Evolutionary conservation across 2,113 vertebrate genomes (phyloP), one percentile per base, ranked within the genome.

Genomic region (Ceyx melanurus): DNA sequence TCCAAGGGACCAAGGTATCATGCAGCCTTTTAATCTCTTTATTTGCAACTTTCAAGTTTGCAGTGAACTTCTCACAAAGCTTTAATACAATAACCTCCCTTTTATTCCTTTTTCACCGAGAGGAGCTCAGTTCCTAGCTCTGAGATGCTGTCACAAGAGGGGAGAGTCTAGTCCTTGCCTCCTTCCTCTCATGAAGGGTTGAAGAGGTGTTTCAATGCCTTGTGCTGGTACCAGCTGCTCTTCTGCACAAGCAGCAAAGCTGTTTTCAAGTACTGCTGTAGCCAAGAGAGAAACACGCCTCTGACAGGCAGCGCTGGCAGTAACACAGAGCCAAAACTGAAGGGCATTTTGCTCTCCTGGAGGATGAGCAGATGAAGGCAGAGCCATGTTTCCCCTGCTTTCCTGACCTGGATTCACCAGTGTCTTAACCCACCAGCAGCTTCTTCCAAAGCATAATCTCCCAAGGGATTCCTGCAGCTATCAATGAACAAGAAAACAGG

Each of bases 131-230:
- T 53, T 84, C 43, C 61, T 60, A 40, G 57, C 53, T 82, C 35
- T 0, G 0, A 79, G 58, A 19, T 0, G 1, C 29, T 16, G 20
- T 33, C 45, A 40, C 0, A 0, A 17, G 51, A 73, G 35, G 72
- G 71, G 29, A 42, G 48, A 48, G 42, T 7, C 42, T 50, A 15
- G n/a, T 16, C 65, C 61, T 57, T 71, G 25, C 77, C 45, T 79
- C 53, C 6, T 50, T 37, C 16, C 37, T 25, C n/a, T 50, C 19
- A 21, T 1, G 1, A 64, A 79, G 40, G 82, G 62, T 22, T 45
- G 37, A 56, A 51, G 61, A 66, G 37, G 11, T 1, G 0, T 82
- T 33, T 71, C 10, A 20, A 33, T 74, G 73, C 68, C 31, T 40
- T 28, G 48, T 3, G 2, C 62, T n/a, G 42, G 45, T 37, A 67